phyloP scores from a whole-genome alignment of 2,113 vertebrate species.

The Entomyzon cyanotis region DNA sequence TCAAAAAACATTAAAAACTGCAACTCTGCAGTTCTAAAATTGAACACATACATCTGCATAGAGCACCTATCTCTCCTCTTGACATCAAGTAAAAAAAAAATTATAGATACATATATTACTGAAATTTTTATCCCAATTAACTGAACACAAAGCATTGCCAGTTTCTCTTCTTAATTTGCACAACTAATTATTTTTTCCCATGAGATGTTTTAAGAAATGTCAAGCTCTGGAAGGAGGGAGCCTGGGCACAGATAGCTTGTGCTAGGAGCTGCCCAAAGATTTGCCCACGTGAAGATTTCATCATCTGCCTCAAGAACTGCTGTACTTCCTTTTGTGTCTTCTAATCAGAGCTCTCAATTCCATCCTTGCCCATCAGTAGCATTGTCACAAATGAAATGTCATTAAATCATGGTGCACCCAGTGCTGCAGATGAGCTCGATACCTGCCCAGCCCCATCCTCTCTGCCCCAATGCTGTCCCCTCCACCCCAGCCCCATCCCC shows the following conservation, averaged over 20 bases:
- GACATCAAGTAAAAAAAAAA: not conserved
- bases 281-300: not conserved
- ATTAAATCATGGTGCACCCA: not conserved
- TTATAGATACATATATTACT: not conserved
- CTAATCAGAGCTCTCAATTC: not conserved
- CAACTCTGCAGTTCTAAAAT: not conserved
- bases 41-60: not conserved
- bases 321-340: not conserved
- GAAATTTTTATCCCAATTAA: not conserved
- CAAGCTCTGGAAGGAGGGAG: not conserved
- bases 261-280: not conserved
- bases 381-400: accelerated
- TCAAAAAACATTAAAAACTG: not conserved
- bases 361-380: not conserved
- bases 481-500: not conserved
- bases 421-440: not conserved
- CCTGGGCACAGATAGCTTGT: not conserved
- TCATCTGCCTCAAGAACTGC: not conserved
- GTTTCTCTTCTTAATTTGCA: not conserved
- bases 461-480: not conserved
- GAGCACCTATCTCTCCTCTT: not conserved
- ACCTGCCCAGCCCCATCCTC: accelerated
- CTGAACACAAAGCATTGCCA: not conserved
- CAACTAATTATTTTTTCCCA: accelerated
- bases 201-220: not conserved